Evolutionary conservation across 2,888 invertebrate species (phyloP), one percentile per base, ranked within the genome.

Genomic region (Stenodera caucasica): DNA sequence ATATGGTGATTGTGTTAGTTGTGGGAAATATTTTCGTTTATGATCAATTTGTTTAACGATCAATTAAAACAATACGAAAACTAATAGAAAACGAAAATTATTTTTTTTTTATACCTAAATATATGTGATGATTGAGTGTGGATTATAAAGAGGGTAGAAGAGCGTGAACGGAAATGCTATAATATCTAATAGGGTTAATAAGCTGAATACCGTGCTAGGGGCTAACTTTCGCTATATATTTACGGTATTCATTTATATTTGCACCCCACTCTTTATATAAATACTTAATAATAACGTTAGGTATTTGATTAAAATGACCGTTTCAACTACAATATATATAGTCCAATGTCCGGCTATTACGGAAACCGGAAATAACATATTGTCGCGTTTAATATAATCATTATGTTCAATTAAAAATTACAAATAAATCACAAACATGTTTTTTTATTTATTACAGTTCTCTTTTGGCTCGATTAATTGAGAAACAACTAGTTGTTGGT

Each of bases 141-240:
- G 18, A 9, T 60, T 26, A 26, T 45, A 30, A 51, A 29, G 50
- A 55, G 58, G 58, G 58, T 54, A 49, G 2, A 14, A 58, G 55
- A 64, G 64, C 64, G 64, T 60, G 59, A 58, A 61, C 61, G 64
- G 64, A 64, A 64, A 61, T 58, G 32, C 55, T 56, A 64, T 64
- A 64, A 61, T 64, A 61, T 58, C 49, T 58, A 68, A 67, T 68
- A 63, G 63, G 65, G 65, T 64, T 68, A 64, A 67, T 61, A 61
- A 61, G 67, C 67, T 68, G 66, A 65, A 70, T 70, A 64, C 70
- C 69, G 71, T 71, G 67, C 69, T 60, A 67, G 67, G 67, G 64
- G 67, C 60, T 57, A 63, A 64, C 64, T 68, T 61, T 66, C 45
- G 45, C 45, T 45, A 45, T 45, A n/a, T n/a, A 45, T 45, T 64